phyloP scores from a whole-genome alignment of 2,797 vertebrate species.

The Pteropus rufus region DNA sequence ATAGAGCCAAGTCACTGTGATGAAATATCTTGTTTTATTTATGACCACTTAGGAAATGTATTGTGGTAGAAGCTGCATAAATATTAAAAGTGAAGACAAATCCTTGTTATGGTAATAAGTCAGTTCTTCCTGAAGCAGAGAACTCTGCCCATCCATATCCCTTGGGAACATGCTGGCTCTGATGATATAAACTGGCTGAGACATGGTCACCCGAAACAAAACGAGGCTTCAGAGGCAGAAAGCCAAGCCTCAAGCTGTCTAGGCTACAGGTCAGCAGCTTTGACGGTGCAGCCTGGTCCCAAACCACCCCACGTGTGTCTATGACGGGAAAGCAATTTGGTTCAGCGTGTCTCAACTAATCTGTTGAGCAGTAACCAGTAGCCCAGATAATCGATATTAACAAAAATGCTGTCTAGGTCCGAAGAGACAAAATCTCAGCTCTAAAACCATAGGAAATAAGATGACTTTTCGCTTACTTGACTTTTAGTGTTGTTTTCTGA shows the following conservation, averaged over 20 bases:
- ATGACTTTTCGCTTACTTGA: background rate
- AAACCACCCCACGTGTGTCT: fast-evolving
- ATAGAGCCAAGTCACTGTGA: background rate
- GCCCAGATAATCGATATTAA: background rate
- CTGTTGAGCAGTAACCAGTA: background rate
- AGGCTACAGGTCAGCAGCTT: background rate
- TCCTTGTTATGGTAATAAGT: background rate
- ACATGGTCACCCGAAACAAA: background rate
- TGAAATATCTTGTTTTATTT: background rate
- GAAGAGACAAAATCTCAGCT: background rate
- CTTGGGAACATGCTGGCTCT: background rate
- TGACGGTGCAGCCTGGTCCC: background rate
- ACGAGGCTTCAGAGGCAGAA: background rate
- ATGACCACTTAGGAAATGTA: background rate
- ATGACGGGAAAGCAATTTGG: fast-evolving
- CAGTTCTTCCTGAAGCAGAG: background rate
- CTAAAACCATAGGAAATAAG: background rate
- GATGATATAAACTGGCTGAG: background rate
- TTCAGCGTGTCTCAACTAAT: background rate
- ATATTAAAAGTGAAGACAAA: conserved; percentile 37
- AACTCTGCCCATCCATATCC: background rate
- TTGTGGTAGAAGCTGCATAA: background rate
- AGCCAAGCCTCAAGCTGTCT: background rate
- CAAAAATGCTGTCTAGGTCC: background rate
- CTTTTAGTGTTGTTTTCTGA: background rate